Evolutionary conservation across 2,113 vertebrate genomes (phyloP).

Genomic region (Casuarius casuarius): DNA sequence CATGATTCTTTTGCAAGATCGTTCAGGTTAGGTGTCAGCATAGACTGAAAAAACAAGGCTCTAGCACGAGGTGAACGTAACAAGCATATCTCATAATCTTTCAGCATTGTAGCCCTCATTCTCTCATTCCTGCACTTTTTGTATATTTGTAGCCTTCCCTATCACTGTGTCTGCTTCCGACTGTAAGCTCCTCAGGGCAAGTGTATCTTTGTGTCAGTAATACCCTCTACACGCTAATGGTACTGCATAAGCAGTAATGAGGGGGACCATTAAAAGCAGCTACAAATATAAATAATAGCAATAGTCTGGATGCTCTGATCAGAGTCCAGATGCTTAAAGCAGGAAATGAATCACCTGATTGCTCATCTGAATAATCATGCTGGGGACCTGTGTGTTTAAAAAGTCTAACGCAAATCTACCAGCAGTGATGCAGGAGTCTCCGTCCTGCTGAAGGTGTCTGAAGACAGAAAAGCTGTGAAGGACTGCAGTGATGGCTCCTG

Average conservation of each 20-base stretch:
- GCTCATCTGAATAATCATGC: neutral
- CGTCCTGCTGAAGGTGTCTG: neutral
- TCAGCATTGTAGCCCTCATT: neutral
- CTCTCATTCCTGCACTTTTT: neutral
- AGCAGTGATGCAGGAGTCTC: neutral
- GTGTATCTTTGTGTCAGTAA: neutral
- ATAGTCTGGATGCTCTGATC: neutral
- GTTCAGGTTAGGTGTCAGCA: constrained; percentile 49
- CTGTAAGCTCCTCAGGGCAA: constrained; percentile 32
- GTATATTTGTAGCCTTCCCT: constrained; percentile 26
- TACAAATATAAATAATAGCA: neutral
- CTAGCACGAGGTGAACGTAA: constrained; percentile 51
- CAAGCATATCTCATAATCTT: constrained; percentile 55
- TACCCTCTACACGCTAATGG: neutral
- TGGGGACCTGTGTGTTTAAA: neutral
- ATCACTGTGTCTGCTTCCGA: neutral
- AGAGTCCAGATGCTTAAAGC: neutral
- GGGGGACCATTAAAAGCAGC: neutral
- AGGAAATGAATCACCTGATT: neutral
- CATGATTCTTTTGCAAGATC: constrained; percentile 34
- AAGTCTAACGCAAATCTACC: neutral
- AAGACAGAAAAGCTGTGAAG: neutral
- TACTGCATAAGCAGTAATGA: neutral
- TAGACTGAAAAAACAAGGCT: constrained; percentile 17
- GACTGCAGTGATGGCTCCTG: neutral